Conservation (phyloP, 1,140 invertebrate genomes). For the Diuraphis noxia region DNA sequence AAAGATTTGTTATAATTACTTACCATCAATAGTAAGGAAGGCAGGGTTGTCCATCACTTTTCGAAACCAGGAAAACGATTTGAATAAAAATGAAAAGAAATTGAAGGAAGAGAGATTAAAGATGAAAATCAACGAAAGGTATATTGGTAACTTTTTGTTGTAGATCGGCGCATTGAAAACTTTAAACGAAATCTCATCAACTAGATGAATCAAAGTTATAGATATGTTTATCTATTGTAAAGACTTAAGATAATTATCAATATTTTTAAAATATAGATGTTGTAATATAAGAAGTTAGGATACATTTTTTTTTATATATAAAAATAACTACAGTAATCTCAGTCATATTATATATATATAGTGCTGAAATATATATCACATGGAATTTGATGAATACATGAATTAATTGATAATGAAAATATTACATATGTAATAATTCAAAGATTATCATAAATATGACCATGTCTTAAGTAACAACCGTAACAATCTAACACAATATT, state of each 20-base stretch:
- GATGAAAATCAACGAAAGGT: neutral
- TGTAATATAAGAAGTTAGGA: neutral
- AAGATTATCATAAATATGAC: too few relatives aligned
- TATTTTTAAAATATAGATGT: neutral
- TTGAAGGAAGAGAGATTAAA: neutral
- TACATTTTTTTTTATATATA: neutral
- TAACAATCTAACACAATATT: neutral
- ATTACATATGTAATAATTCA: neutral
- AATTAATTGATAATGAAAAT: neutral
- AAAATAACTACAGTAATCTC: neutral
- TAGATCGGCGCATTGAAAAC: constrained; percentile 45
- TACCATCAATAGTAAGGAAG: constrained; percentile 32
- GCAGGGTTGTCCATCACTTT: constrained; percentile 37
- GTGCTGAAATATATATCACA: neutral
- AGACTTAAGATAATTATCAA: neutral
- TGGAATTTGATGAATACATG: neutral
- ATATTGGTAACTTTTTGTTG: constrained; percentile 43
- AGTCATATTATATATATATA: neutral
- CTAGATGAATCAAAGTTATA: constrained; percentile 35
- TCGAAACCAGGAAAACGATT: constrained; percentile 27
- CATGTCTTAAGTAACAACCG: neutral
- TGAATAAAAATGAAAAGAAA: neutral
- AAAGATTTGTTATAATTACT: constrained; percentile 43
- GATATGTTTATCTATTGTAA: constrained; percentile 23
- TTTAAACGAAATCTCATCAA: constrained; percentile 36